Evolutionary conservation across 2,888 invertebrate species (phyloP), one percentile per base, ranked within the genome.

Genomic region (Tipula vernalis): DNA sequence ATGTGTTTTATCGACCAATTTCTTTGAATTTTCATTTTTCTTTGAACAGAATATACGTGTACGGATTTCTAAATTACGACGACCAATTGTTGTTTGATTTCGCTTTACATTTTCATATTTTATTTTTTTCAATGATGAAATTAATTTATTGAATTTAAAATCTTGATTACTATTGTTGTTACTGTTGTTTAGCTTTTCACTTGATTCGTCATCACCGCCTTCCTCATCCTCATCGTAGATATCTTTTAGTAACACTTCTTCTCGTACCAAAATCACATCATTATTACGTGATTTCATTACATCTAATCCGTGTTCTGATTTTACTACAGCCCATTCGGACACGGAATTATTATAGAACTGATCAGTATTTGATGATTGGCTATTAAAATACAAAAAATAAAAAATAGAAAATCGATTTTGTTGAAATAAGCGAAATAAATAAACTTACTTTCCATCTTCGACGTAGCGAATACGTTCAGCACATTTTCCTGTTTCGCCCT

Each of bases 1-100:
- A 42, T 41, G 18, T 18, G 39, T 41, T 41, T 84, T 84, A 84
- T 84, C 84, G 36, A 15, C n/a, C 2, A 71, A 28, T 42, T 85
- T 85, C 12, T 85, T 85, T 18, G 18, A 42, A 85, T 85, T 85
- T 42, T 85, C 89, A 86, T 90, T 91, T 87, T 91, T 91, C 88
- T 91, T 91, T 2, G 89, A 89, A 87, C 92, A 91, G 87, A 90
- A 89, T 87, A 91, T 89, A 10, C 91, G 90, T 28, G 91, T 90
- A 2, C 90, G 90, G 0, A 91, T 90, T 88, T 92, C 91, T 87
- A 92, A 91, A 90, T 97, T 98, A 36, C 99, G 93, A 5, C 98
- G 93, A 5, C 99, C 99, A 4, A 98, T 98, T n/a, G 98, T 98
- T 15, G 99, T 98, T 51, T 86, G 86, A 51, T 86, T 86, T 51